These are phyloP conservation scores for Eupithecia vulgata DNA, from an alignment of 2,888 invertebrate species.

Conservation along the genomic window DNA sequence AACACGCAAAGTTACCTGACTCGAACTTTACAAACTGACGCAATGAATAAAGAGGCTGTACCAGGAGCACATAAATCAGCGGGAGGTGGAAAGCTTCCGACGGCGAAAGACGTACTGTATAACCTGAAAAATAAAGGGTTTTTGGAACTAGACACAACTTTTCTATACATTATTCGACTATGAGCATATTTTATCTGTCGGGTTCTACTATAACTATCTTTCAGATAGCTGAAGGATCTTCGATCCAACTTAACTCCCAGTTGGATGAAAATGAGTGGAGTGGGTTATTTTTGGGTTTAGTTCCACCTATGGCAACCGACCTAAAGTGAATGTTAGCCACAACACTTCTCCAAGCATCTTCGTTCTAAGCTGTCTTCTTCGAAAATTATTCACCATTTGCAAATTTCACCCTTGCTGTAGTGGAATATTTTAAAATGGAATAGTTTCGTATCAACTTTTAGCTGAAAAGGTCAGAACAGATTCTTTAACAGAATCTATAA, in stretches of 20 bases:
- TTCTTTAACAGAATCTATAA: constrained; percentile 7
- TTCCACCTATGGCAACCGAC: no score
- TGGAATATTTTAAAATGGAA: no score
- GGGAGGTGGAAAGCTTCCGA: constrained; percentile 44
- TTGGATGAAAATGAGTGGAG: no score
- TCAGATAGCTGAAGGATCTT: not conserved
- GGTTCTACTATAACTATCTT: not conserved
- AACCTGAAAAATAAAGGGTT: constrained; percentile 26
- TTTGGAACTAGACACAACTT: not conserved
- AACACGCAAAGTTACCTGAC: constrained; percentile 11
- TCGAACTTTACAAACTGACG: constrained; percentile 12
- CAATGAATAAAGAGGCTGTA: constrained; percentile 31
- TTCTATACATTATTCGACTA: not conserved
- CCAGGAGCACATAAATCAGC: constrained; percentile 43
- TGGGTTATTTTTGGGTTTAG: no score
- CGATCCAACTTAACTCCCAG: not conserved
- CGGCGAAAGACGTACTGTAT: constrained; percentile 27
- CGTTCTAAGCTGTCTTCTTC: not conserved
- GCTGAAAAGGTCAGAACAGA: no score
- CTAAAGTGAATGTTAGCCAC: not conserved
- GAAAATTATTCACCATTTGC: not conserved
- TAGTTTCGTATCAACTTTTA: not conserved
- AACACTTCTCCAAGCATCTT: not conserved
- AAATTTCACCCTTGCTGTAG: no score
- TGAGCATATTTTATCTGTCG: not conserved